Base-by-base conservation (phyloP, 1,140 invertebrate genomes). In the Maniola jurtina region DNA sequence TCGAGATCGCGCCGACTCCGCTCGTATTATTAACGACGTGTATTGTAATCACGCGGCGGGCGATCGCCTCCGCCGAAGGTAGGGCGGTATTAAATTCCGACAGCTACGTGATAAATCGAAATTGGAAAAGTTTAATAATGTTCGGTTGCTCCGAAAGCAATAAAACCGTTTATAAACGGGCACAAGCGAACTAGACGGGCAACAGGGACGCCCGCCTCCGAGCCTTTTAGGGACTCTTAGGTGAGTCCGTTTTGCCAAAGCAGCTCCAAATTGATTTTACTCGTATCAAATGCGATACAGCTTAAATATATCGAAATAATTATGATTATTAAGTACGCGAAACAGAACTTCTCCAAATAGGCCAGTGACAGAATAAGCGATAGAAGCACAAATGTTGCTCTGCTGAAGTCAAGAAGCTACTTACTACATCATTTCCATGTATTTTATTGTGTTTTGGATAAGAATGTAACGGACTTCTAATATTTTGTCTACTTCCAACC, bases 121-220 rank as follows among this genome's bases (percentile, higher is more conserved):
- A 90, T 90, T 90, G 88, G 88, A 90, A 90, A 90, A 90, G 86
- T 90, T 90, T 90, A 90, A 90, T 90, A 90, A 90, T 90, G 88
- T 90, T 90, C 88, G 88, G 88, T 89, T 90, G 88, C 88, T 90
- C 86, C 86, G 86, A 89, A 90, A 89, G 88, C 88, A 90, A 90
- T 90, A 90, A 90, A 90, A 90, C 82, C 88, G 88, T 89, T 90
- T 90, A 90, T 89, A 90, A 90, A 88, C 88, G 88, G 86, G 86
- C 83, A 84, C 84, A 86, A 82, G 88, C 84, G 87, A 86, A 86
- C 84, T 85, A 89, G 84, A 86, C 84, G 86, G 81, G 85, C 82
- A 79, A 80, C 84, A 76, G 84, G 84, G 86, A 80, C 84, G 84
- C 79, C 81, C 84, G 85, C 81, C 84, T 87, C 82, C 78, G 77